Conservation (phyloP, 2,888 invertebrate species). For the Cephus pulcher region DNA sequence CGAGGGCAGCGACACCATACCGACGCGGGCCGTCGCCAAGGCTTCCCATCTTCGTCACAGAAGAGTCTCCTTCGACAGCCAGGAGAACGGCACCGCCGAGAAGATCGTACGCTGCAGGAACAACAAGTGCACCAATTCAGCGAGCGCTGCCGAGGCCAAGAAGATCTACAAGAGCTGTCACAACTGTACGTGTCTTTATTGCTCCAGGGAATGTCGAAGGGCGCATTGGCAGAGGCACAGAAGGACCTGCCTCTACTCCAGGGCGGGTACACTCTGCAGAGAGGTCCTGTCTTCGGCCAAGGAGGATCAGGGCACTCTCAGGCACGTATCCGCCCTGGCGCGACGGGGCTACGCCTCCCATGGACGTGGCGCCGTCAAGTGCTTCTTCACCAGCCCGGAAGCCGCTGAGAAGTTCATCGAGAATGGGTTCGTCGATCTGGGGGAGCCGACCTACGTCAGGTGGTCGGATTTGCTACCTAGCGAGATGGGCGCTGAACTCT, state of each 20-base stretch:
- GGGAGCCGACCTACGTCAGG: conserved; percentile 85
- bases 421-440: conserved; percentile 81
- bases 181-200: conserved; percentile 95
- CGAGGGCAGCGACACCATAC: conserved; percentile 72
- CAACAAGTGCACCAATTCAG: conserved; percentile 82
- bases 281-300: conserved; percentile 85
- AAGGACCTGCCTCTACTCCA: conserved; percentile 88
- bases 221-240: conserved; percentile 95
- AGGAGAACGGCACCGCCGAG: conserved; percentile 67
- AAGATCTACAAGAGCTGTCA: conserved; percentile 91
- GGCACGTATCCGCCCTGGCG: conserved; percentile 85
- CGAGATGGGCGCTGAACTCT: conserved; percentile 89
- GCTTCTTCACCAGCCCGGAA: conserved; percentile 89
- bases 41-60: conserved; percentile 67
- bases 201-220: conserved; percentile 89
- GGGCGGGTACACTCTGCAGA: conserved; percentile 90
- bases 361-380: conserved; percentile 92
- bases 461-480: conserved; percentile 88
- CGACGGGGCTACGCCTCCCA: conserved; percentile 85
- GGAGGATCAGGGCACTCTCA: conserved; percentile 80
- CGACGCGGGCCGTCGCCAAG: conserved; percentile 39
- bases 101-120: conserved; percentile 80
- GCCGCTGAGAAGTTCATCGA: conserved; percentile 86
- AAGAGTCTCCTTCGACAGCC: conserved; percentile 72
- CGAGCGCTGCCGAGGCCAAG: conserved; percentile 81